phyloP scores from a whole-genome alignment of 1,140 invertebrate genomes.

The Antheraea mylitta region DNA sequence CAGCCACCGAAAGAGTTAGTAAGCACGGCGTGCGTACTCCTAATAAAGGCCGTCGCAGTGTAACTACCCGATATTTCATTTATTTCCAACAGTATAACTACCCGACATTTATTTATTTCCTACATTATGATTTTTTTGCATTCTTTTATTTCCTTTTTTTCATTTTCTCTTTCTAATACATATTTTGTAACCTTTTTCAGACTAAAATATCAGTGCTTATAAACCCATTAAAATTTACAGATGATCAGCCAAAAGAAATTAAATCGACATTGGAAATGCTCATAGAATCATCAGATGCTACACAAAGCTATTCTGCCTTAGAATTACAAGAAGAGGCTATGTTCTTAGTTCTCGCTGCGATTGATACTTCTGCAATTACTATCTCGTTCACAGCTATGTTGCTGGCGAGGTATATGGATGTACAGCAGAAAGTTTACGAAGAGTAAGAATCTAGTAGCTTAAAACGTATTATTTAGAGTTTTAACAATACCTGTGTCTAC shows the following conservation, averaged over 20 bases:
- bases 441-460: conserved; percentile 31
- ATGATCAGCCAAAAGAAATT: background rate
- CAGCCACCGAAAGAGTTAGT: too few species aligned
- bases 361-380: conserved; percentile 44
- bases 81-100: too few species aligned
- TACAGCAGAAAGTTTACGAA: conserved; percentile 40
- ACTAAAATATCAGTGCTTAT: background rate
- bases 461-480: too few species aligned
- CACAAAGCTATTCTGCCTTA: conserved; percentile 35
- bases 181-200: too few species aligned
- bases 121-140: too few species aligned
- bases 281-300: conserved; percentile 32
- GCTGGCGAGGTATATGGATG: conserved; percentile 40
- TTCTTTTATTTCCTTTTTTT: too few species aligned
- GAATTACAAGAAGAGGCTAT: conserved; percentile 47
- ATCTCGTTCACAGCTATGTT: conserved; percentile 33
- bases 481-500: too few species aligned
- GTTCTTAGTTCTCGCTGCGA: conserved; percentile 41
- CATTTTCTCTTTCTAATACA: too few species aligned
- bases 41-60: too few species aligned
- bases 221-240: background rate
- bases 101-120: too few species aligned
- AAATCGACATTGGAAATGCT: conserved; percentile 23
- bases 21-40: too few species aligned
- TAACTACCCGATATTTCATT: too few species aligned